Evolutionary conservation across 2,797 vertebrate genomes (phyloP), one percentile per base, ranked within the genome.

Genomic region (Acrocephalus scirpaceus): DNA sequence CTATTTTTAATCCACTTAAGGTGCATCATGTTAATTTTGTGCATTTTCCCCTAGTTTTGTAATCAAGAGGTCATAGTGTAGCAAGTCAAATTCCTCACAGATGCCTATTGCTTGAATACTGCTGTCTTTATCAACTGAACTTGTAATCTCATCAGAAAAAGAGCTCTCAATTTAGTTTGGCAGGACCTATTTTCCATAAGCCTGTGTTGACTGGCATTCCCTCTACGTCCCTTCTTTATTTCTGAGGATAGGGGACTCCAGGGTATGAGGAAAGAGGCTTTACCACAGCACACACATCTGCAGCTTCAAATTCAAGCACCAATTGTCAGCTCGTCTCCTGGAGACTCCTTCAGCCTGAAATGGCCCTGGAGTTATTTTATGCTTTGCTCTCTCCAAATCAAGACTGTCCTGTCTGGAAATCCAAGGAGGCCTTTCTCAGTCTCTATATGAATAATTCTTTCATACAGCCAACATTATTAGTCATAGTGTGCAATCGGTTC

Each of bases 401-500:
- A 94, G 89, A 92, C 92, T 81, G 93, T 95, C 92, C 95, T 94
- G 93, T 93, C 96, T 91, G 69, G 92, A 97, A 97, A 96, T 91
- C 92, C 96, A 96, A 95, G 93, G 93, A 96, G 93, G 96, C 94
- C 94, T 97, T 97, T 96, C 82, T 96, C 95, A 94, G 95, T 96
- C 90, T 94, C 95, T 94, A 53, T 95, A 96, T 93, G 91, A 96
- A 96, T 96, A 96, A 95, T 97, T 96, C 96, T 96, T 97, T 97
- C 96, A 96, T 94, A 95, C 85, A 92, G 90, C 91, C 96, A 97
- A 96, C 62, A 42, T 92, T 97, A 97, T 97, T 97, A 97, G 97
- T 96, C 95, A 97, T 96, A 97, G 95, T 90, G 84, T 95, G 96
- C 94, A 97, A 96, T 95, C 0, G 90, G 82, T 58, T 93, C 94